Evolutionary conservation across 2,113 vertebrate genomes (phyloP).

Genomic region (Nycticebus coucang): DNA sequence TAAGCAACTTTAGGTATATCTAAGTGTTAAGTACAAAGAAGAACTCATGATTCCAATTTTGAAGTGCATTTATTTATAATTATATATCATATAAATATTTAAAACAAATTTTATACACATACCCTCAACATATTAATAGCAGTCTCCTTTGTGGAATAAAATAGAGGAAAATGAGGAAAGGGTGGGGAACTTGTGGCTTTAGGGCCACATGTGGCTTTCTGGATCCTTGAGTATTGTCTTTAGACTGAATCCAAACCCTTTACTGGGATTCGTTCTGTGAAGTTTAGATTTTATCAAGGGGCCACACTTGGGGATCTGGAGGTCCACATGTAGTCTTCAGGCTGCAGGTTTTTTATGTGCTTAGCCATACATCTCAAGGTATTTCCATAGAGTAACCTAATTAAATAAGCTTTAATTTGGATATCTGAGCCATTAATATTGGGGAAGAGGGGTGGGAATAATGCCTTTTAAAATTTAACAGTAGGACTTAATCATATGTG

Average conservation of each 20-base stretch:
- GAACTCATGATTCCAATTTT: conserved; percentile 22
- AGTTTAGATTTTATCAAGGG: too few species aligned
- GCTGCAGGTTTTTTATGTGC: too few species aligned
- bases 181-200: not conserved
- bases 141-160: not conserved
- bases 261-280: too few species aligned
- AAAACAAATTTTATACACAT: not conserved
- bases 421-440: not conserved
- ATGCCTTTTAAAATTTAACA: conserved; percentile 23
- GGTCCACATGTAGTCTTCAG: too few species aligned
- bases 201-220: too few species aligned
- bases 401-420: not conserved
- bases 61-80: not conserved
- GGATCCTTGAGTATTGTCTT: too few species aligned
- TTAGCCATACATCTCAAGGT: not conserved
- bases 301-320: too few species aligned
- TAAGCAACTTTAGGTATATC: not conserved
- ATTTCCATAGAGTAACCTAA: not conserved
- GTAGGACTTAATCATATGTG: not conserved
- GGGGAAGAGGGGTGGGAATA: not conserved
- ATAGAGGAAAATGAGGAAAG: not conserved
- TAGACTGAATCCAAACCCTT: too few species aligned
- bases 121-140: not conserved
- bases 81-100: not conserved
- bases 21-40: conserved; percentile 14